phyloP scores from a whole-genome alignment of 2,888 invertebrate species.

The Zele albiditarsus region DNA sequence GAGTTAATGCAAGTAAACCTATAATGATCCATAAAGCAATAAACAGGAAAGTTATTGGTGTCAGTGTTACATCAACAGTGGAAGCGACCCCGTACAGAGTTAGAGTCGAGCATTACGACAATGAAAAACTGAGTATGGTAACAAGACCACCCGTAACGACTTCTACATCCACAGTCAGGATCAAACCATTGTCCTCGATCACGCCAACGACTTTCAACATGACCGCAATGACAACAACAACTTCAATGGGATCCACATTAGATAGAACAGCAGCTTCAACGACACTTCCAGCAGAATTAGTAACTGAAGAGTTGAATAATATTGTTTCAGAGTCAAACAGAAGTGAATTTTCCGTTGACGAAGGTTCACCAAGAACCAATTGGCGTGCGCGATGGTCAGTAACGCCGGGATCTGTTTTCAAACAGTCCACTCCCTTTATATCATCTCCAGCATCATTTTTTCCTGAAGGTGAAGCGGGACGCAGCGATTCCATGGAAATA shows the following conservation, averaged over 20 bases:
- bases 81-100: constrained; percentile 75
- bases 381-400: constrained; percentile 60
- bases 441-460: constrained; percentile 18
- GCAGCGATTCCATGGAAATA: constrained; percentile 52
- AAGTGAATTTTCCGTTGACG: constrained; percentile 77
- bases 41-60: constrained; percentile 71
- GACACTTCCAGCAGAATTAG: constrained; percentile 58
- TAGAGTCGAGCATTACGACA: constrained; percentile 67
- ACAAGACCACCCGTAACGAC: constrained; percentile 52
- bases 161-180: constrained; percentile 36
- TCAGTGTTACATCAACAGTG: constrained; percentile 78
- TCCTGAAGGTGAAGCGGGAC: constrained; percentile 40
- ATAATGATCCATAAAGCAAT: constrained; percentile 40
- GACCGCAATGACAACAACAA: constrained; percentile 30
- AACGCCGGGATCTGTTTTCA: constrained; percentile 57
- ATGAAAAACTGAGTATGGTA: constrained; percentile 50
- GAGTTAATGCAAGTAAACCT: constrained; percentile 49
- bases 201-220: constrained; percentile 57
- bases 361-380: constrained; percentile 75
- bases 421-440: constrained; percentile 38
- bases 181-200: constrained; percentile 44
- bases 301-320: constrained; percentile 73
- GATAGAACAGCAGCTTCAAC: constrained; percentile 47
- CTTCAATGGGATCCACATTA: constrained; percentile 23
- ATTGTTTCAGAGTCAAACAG: constrained; percentile 76